These are phyloP conservation scores for Yasuhikotakia modesta DNA, from an alignment of 2,797 vertebrate species.

Conservation along the genomic window DNA sequence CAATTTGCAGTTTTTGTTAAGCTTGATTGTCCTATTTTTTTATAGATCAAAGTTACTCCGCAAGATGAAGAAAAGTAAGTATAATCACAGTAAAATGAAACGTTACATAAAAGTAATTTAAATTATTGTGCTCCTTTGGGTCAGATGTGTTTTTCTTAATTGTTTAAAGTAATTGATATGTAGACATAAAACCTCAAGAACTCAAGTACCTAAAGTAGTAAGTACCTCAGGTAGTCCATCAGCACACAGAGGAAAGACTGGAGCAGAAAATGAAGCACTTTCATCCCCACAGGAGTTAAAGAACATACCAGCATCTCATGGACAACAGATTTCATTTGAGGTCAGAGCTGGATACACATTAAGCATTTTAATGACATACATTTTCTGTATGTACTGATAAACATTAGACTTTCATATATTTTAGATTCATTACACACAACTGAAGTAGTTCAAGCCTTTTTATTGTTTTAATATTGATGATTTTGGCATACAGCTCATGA, in stretches of 20 bases:
- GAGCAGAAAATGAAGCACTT: constrained; percentile 3
- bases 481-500: too few species aligned
- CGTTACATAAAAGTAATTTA: background rate
- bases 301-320: constrained; percentile 15
- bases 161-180: constrained; percentile 20
- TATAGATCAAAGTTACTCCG: constrained; percentile 84
- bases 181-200: constrained; percentile 45
- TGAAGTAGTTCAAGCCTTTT: too few species aligned
- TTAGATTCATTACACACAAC: too few species aligned
- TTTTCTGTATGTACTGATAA: too few species aligned
- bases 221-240: constrained; percentile 36
- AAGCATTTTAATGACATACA: background rate
- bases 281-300: constrained; percentile 23
- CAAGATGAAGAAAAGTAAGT: constrained; percentile 85
- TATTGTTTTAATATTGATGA: too few species aligned
- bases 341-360: background rate
- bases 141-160: background rate
- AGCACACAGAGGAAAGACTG: constrained; percentile 17
- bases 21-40: constrained; percentile 32
- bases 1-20: background rate
- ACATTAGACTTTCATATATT: too few species aligned
- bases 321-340: background rate
- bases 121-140: background rate
- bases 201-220: too few species aligned
- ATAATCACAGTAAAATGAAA: background rate